These are phyloP conservation scores for Syrista parreyssii DNA, from an alignment of 2,888 invertebrate genomes.

Conservation along the genomic window DNA sequence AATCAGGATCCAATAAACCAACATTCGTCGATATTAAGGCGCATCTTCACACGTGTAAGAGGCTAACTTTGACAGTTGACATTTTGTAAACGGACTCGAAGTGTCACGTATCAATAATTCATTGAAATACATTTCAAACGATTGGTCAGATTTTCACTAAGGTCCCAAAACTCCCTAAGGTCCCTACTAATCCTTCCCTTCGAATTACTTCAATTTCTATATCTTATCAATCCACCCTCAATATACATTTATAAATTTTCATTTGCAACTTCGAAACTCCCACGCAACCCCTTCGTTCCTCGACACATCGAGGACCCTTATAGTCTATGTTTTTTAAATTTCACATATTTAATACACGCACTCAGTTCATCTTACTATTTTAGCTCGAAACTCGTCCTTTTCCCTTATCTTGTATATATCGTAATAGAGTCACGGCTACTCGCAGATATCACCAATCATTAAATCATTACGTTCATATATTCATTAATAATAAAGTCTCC, in stretches of 20 bases:
- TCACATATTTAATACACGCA: constrained; percentile 19
- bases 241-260: not conserved
- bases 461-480: not conserved
- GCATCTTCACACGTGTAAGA: too few species aligned
- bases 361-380: constrained; percentile 10
- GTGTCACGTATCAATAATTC: too few species aligned
- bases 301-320: constrained; percentile 26
- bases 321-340: constrained; percentile 25
- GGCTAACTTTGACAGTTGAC: too few species aligned
- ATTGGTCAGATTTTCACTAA: too few species aligned
- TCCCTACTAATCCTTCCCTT: not conserved
- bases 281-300: constrained; percentile 25
- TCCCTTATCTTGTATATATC: not conserved
- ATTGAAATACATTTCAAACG: too few species aligned
- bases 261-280: not conserved
- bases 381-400: not conserved
- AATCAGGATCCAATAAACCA: too few species aligned
- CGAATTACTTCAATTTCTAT: not conserved
- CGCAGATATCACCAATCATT: not conserved
- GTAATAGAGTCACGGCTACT: not conserved
- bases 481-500: not conserved
- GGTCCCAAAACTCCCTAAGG: too few species aligned
- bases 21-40: too few species aligned
- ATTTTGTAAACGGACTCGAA: too few species aligned
- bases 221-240: not conserved